Percentiles rank a stretch among this genome's conserved stretches.
Conservation (phyloP, 1,140 invertebrate genomes). For the Matsumurasca onukii region DNA sequence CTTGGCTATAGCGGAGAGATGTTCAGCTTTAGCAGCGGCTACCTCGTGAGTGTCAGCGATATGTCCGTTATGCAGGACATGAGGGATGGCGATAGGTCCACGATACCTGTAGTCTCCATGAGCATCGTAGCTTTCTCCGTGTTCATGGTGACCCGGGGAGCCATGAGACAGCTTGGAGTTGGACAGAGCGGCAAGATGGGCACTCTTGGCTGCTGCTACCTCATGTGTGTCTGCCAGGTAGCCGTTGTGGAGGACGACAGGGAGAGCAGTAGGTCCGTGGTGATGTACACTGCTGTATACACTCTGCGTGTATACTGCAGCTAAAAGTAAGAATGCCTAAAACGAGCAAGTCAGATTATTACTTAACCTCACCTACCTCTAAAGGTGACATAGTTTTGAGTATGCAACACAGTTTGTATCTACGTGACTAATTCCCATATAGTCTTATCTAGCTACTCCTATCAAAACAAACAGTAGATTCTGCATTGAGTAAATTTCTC, state of each 20-base stretch:
- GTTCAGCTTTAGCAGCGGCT: slow-evolving; percentile 39
- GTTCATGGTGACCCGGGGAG: slow-evolving; percentile 9
- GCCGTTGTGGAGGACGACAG: not conserved
- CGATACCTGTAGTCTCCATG: slow-evolving; percentile 16
- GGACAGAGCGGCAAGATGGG: too few species aligned
- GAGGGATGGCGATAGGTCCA: slow-evolving; percentile 1
- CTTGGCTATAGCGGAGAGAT: slow-evolving; percentile 21
- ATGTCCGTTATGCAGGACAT: slow-evolving; percentile 25
- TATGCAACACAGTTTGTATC: too few species aligned
- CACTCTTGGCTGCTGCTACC: too few species aligned
- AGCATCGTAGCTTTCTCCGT: not conserved
- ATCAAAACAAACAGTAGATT: too few species aligned
- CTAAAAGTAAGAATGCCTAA: too few species aligned
- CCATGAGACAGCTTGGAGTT: slow-evolving; percentile 31
- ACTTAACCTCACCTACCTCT: too few species aligned
- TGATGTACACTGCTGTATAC: not conserved
- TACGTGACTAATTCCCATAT: too few species aligned
- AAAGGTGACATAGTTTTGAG: too few species aligned
- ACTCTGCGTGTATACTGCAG: too few species aligned
- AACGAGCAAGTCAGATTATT: too few species aligned
- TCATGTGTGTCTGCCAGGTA: slow-evolving; percentile 35
- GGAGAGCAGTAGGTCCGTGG: not conserved
- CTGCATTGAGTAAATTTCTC: too few species aligned
- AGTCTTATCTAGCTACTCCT: too few species aligned
- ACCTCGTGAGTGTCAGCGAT: slow-evolving; percentile 37